Evolutionary conservation across 2,797 vertebrate species (phyloP).

Genomic region (Rhadinocentrus ornatus): DNA sequence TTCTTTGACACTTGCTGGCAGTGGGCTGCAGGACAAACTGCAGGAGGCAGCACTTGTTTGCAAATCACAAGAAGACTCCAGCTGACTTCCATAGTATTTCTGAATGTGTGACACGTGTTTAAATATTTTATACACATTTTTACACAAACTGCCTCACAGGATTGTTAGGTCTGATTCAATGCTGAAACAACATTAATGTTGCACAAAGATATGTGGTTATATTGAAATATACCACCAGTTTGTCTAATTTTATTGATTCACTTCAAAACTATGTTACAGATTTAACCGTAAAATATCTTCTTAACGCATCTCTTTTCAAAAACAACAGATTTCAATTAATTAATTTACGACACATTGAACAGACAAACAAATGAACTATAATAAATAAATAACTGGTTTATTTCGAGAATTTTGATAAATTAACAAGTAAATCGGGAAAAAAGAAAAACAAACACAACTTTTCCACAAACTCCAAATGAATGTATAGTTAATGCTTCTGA

Average conservation of each 20-base stretch:
- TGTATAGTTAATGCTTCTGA: no score
- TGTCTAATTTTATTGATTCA: no score
- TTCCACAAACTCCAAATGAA: no score
- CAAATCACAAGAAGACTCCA: slow-evolving; percentile 75
- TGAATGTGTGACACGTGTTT: slow-evolving; percentile 27
- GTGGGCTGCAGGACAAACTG: slow-evolving; percentile 6
- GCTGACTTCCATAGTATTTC: slow-evolving; percentile 74
- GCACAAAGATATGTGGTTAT: neutral
- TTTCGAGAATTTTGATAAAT: no score
- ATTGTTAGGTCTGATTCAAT: neutral
- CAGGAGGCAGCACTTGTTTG: slow-evolving; percentile 78
- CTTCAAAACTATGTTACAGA: neutral
- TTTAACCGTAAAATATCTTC: neutral
- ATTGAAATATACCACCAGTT: neutral
- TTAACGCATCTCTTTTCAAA: neutral
- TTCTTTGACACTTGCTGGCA: slow-evolving; percentile 58
- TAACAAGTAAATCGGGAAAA: neutral
- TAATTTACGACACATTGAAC: no score
- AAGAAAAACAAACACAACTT: no score
- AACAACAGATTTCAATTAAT: neutral
- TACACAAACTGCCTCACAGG: neutral
- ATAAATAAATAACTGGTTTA: no score
- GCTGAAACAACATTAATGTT: neutral
- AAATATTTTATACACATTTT: neutral
- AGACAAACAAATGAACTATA: neutral